phyloP scores from a whole-genome alignment of 37 sponge, comb jelly and placozoan species.

The Ianthella basta region DNA sequence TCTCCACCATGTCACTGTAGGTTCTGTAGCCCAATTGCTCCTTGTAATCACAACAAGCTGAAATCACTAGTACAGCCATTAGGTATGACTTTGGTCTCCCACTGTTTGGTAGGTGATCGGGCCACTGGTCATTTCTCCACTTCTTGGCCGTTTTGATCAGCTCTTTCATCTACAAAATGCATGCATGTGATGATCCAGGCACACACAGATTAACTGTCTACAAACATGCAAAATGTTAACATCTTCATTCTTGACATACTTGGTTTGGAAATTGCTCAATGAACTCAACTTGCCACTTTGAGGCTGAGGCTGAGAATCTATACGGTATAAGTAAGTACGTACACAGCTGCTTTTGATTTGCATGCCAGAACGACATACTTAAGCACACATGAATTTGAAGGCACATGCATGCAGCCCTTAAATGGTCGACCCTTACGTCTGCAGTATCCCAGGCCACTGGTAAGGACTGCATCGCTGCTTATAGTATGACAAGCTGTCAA shows the following conservation, averaged over 20 bases:
- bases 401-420: no score
- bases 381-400: no score
- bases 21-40: neutral
- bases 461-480: no score
- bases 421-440: no score
- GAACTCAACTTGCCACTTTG: slow-evolving; percentile 10
- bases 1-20: no score
- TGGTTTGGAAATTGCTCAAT: neutral
- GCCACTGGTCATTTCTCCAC: slow-evolving; percentile 59
- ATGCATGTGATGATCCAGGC: no score
- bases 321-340: neutral
- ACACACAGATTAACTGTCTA: no score
- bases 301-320: neutral
- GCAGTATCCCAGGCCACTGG: no score
- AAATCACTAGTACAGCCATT: slow-evolving; percentile 33
- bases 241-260: neutral
- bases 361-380: no score
- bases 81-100: slow-evolving; percentile 62
- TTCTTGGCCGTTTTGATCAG: slow-evolving; percentile 62
- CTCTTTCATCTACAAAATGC: slow-evolving; percentile 65
- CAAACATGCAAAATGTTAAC: neutral
- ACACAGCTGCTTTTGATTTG: neutral
- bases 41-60: slow-evolving; percentile 36
- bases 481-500: no score
- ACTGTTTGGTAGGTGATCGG: neutral